Percentiles rank a stretch among this genome's conserved stretches.
Conservation (phyloP, 2,797 vertebrate species). For the Rhinella marina region DNA sequence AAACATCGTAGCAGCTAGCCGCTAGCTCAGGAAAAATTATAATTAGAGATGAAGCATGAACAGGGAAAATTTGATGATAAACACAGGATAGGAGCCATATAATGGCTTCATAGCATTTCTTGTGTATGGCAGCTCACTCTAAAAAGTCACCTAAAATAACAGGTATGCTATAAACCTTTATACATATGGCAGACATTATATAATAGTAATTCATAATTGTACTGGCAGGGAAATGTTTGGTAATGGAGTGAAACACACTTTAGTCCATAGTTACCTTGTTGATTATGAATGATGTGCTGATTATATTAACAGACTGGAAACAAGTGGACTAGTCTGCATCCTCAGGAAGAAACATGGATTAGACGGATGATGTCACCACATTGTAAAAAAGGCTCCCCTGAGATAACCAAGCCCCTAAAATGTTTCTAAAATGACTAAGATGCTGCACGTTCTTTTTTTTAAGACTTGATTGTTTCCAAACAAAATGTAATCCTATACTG, state of each 20-base stretch:
- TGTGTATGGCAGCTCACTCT: too few species aligned
- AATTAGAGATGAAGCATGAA: too few species aligned
- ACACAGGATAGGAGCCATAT: too few species aligned
- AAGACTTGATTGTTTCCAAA: not conserved
- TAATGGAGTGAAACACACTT: not conserved
- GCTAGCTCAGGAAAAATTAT: too few species aligned
- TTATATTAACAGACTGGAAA: slow-evolving; percentile 68
- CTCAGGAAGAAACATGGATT: slow-evolving; percentile 69
- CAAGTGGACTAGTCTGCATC: slow-evolving; percentile 70
- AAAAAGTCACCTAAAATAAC: too few species aligned
- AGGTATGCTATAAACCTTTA: not conserved
- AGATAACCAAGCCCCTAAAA: slow-evolving; percentile 68
- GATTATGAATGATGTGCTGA: slow-evolving; percentile 25
- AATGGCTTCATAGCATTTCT: too few species aligned
- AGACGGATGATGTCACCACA: slow-evolving; percentile 68
- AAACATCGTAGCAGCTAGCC: too few species aligned
- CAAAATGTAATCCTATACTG: not conserved
- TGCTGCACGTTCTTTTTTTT: not conserved
- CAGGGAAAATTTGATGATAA: too few species aligned
- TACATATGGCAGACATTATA: not conserved
- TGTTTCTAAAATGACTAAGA: slow-evolving; percentile 21
- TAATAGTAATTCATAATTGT: not conserved
- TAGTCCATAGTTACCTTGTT: slow-evolving; percentile 5
- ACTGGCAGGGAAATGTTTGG: not conserved
- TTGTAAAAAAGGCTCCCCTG: slow-evolving; percentile 67